phyloP scores from a whole-genome alignment of 2,113 vertebrate species.

The Archilochus colubris region DNA sequence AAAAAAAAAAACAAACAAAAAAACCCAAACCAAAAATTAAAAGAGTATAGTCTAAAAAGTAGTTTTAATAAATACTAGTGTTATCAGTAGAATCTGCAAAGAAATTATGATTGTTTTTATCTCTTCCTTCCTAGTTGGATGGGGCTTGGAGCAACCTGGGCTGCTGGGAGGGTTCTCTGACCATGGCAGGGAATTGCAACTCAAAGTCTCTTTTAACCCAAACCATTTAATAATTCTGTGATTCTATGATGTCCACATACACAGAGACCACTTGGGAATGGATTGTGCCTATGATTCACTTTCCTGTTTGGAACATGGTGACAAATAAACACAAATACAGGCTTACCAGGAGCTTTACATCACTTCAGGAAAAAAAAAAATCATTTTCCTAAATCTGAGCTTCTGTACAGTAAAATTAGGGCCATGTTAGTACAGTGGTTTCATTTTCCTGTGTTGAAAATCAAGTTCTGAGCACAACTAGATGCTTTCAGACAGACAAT shows the following conservation, averaged over 20 bases:
- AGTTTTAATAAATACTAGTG: background rate
- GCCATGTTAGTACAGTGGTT: fast-evolving
- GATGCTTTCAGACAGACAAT: background rate
- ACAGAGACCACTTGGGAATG: background rate
- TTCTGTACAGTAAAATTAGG: background rate
- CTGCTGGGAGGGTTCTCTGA: too few species aligned
- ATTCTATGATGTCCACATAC: background rate
- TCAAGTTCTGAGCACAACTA: background rate
- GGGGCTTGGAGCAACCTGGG: too few species aligned
- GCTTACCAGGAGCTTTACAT: background rate
- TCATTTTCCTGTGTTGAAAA: background rate
- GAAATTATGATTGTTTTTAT: background rate
- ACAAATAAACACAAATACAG: background rate
- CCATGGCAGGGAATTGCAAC: too few species aligned
- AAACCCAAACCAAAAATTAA: too few species aligned
- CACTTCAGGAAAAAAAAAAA: background rate
- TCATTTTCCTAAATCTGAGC: background rate
- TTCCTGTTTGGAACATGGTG: background rate
- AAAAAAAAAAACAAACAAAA: background rate
- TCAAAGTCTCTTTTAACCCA: too few species aligned
- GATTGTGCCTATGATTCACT: background rate
- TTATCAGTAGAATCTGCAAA: background rate
- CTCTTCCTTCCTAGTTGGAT: background rate
- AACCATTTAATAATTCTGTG: too few species aligned
- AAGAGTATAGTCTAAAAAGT: too few species aligned